Evolutionary conservation across 2,888 invertebrate genomes (phyloP).

Genomic region (Acanthosepion lycidas): DNA sequence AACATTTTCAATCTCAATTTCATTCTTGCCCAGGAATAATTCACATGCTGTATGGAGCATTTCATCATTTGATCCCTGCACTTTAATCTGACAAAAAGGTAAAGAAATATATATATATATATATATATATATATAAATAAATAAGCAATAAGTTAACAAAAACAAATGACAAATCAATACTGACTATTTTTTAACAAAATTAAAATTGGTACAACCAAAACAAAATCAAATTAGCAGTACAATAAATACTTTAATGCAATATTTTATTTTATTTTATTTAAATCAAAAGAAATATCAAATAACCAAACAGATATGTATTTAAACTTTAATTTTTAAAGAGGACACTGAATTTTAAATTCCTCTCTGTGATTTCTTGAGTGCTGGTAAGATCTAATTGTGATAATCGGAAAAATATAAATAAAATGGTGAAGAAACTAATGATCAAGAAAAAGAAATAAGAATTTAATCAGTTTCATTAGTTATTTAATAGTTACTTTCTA

Average conservation of each 20-base stretch:
- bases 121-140: background rate
- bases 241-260: too few species aligned
- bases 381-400: background rate
- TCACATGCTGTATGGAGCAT: constrained; percentile 75
- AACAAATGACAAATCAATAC: background rate
- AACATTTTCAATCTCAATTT: constrained; percentile 72
- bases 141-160: background rate
- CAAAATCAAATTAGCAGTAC: too few species aligned
- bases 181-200: too few species aligned
- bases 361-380: background rate
- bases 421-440: background rate
- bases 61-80: constrained; percentile 74
- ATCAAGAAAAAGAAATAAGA: too few species aligned
- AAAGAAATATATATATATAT: background rate
- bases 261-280: background rate
- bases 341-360: background rate
- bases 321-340: background rate
- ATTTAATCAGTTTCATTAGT: background rate
- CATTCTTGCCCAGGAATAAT: constrained; percentile 74
- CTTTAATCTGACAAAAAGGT: constrained; percentile 71
- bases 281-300: background rate
- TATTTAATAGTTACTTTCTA: background rate
- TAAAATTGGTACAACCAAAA: too few species aligned
- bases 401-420: background rate
- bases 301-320: background rate